Percentiles rank a stretch among this genome's conserved stretches.
These are phyloP conservation scores for Paedocypris micromegethes DNA, from an alignment of 2,797 vertebrate genomes.

Conservation along the genomic window DNA sequence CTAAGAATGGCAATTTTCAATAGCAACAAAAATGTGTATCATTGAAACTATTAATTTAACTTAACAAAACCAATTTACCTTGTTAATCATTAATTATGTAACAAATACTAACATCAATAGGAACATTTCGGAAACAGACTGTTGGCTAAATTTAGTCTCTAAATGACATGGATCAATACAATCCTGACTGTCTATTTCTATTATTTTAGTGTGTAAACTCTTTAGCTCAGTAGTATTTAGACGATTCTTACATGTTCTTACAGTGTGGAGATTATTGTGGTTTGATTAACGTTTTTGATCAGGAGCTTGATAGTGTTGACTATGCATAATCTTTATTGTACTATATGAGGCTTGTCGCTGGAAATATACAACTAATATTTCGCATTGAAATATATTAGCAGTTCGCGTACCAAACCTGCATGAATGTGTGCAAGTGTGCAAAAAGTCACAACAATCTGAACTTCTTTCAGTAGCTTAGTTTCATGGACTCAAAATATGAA, in stretches of 20 bases:
- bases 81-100: no score
- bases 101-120: no score
- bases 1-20: no score
- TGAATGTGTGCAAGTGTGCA: conserved; percentile 37
- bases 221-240: conserved; percentile 53
- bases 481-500: conserved; percentile 2
- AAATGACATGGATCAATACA: no score
- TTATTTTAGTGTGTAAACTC: no score
- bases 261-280: conserved; percentile 57
- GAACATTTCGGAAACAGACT: no score
- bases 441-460: conserved; percentile 7
- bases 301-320: conserved; percentile 60
- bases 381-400: conserved; percentile 20
- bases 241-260: conserved; percentile 52
- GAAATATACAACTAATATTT: conserved; percentile 26
- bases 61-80: no score
- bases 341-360: conserved; percentile 42
- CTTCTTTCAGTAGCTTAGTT: conserved; percentile 1
- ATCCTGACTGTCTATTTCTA: no score
- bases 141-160: no score
- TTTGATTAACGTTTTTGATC: conserved; percentile 50
- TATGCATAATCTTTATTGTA: conserved; percentile 67
- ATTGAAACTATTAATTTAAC: no score
- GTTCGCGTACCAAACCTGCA: conserved; percentile 35
- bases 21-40: no score